These are phyloP conservation scores for Oryzias dopingdopingensis DNA, from an alignment of 2,797 vertebrate species.

Conservation along the genomic window DNA sequence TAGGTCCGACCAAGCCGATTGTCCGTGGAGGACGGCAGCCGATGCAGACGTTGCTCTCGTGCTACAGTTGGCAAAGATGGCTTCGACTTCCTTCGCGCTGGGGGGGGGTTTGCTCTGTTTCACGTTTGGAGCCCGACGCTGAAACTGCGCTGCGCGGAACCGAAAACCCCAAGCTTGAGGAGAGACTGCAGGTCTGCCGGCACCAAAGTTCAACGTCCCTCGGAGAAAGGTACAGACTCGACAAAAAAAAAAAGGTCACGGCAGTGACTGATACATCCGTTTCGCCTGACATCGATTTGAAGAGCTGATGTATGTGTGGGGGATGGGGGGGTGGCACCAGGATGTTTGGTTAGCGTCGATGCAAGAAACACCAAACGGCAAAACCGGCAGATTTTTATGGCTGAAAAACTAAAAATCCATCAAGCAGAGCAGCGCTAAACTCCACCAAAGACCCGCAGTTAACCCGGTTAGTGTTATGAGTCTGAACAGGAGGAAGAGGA, in stretches of 20 bases:
- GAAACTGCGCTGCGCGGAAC: constrained; percentile 47
- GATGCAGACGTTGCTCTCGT: constrained; percentile 36
- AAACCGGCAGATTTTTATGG: background rate
- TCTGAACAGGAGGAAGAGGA: constrained; percentile 5
- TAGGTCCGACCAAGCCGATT: constrained; percentile 44
- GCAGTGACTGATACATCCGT: constrained; percentile 68
- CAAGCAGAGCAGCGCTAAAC: too few species aligned
- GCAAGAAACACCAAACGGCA: background rate
- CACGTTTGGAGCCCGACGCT: constrained; percentile 8
- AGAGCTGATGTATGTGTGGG: constrained; percentile 17
- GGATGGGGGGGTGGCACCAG: constrained; percentile 72
- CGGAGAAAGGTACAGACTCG: constrained; percentile 51
- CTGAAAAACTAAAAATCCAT: too few species aligned
- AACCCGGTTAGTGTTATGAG: background rate
- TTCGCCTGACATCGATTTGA: constrained; percentile 73
- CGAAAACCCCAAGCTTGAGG: constrained; percentile 58
- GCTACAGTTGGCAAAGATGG: constrained; percentile 64
- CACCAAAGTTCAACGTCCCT: constrained; percentile 66
- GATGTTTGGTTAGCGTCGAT: constrained; percentile 40
- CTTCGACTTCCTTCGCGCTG: constrained; percentile 52
- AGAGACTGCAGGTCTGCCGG: constrained; percentile 71
- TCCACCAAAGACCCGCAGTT: background rate
- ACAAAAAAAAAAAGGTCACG: constrained; percentile 25
- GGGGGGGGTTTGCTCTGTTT: too few species aligned
- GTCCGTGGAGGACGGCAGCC: constrained; percentile 17